Conservation (phyloP, 1,140 invertebrate species). For the Sitodiplosis mosellana region DNA sequence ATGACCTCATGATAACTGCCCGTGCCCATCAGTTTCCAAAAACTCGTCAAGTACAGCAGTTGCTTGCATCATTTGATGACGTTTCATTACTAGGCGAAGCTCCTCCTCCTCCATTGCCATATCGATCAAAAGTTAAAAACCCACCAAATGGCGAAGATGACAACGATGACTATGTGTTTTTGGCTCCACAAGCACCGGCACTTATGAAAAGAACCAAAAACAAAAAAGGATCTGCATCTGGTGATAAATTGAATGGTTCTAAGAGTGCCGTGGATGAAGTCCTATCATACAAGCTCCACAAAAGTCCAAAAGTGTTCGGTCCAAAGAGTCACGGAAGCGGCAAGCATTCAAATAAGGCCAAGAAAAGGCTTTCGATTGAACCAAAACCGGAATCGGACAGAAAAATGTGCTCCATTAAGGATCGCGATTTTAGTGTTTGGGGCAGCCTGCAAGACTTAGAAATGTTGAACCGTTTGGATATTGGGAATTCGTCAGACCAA, state of each 20-base stretch:
- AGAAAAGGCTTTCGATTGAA: slow-evolving; percentile 2
- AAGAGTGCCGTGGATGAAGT: slow-evolving; percentile 5
- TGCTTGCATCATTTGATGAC: slow-evolving; percentile 12
- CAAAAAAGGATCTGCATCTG: slow-evolving; percentile 5
- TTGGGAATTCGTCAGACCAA: background rate
- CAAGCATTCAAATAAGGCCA: slow-evolving; percentile 11
- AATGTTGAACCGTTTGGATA: slow-evolving; percentile 21
- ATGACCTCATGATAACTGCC: slow-evolving; percentile 13
- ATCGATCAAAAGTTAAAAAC: too few relatives aligned
- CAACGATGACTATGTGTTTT: slow-evolving; percentile 21
- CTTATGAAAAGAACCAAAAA: slow-evolving; percentile 19
- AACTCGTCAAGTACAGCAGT: too few relatives aligned
- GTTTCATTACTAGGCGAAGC: slow-evolving; percentile 14
- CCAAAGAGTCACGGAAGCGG: slow-evolving; percentile 32
- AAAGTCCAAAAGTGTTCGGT: slow-evolving; percentile 37
- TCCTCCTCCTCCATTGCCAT: background rate
- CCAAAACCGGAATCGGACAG: slow-evolving; percentile 1
- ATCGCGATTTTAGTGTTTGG: slow-evolving; percentile 27
- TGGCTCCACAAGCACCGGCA: slow-evolving; percentile 15
- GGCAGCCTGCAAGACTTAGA: slow-evolving; percentile 33
- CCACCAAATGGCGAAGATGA: slow-evolving; percentile 12
- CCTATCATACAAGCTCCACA: slow-evolving; percentile 27
- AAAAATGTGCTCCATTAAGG: slow-evolving; percentile 9
- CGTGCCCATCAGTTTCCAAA: background rate
- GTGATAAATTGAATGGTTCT: slow-evolving; percentile 16